Evolutionary conservation across 2,113 vertebrate genomes (phyloP), one percentile per base, ranked within the genome.

Genomic region (Cairina moschata): DNA sequence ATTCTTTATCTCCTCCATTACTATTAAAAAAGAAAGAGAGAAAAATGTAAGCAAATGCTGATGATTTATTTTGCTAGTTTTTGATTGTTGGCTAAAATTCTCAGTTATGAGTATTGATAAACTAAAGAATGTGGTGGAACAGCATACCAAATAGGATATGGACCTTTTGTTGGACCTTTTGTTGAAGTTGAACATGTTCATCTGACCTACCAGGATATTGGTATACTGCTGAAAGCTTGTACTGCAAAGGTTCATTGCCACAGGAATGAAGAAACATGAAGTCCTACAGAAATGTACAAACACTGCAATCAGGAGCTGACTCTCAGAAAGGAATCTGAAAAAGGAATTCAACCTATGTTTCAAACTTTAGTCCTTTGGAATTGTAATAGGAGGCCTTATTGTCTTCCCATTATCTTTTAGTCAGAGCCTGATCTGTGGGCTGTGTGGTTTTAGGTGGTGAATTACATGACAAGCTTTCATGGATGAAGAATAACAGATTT

Each of bases 341-440:
- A 84, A 84, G 29, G 46, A 93, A 66, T 94, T 94, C 79, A 88
- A 84, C 69, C 42, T 38, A 40, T 75, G 60, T 95, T 95, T 95
- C 77, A 91, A 95, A 66, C 15, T 55, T 78, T 91, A 89, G 48
- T 92, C 91, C 83, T 93, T 82, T 92, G 86, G 81, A 91, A 95
- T 79, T 95, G 54, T 48, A 86, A 78, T 59, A 84, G 66, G 78
- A 94, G 38, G 11, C 1, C 32, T 93, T 86, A 65, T 52, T 95
- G 42, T 69, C 73, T 93, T 93, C 76, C 29, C 86, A 86, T 83
- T 77, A 91, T 1, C 4, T 95, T 86, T 86, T 52, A 90, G 65
- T 88, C 56, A 75, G 55, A 88, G 46, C 25, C 46, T 78, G 52
- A 74, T 81, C 68, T 88, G 68, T 78, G 73, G 60, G 31, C 65